These are phyloP conservation scores for Drosophila kikkawai DNA, from an alignment of 1,140 invertebrate species.

Conservation along the genomic window DNA sequence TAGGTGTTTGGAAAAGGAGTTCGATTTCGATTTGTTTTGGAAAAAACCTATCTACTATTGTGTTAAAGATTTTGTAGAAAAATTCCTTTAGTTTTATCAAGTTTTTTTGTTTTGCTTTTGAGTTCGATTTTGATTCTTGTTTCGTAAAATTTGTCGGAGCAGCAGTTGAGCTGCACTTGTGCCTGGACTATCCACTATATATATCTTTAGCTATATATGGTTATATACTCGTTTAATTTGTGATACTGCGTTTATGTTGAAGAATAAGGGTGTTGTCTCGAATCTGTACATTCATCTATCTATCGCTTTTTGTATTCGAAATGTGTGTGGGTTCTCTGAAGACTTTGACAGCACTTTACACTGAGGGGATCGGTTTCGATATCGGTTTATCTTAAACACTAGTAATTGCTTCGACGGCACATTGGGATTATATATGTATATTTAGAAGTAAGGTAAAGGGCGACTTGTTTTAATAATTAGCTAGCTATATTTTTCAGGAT, in stretches of 20 bases:
- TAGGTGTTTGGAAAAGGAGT: slow-evolving; percentile 27
- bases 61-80: slow-evolving; percentile 52
- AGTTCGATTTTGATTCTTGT: slow-evolving; percentile 58
- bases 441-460: slow-evolving; percentile 11
- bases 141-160: slow-evolving; percentile 48
- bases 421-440: slow-evolving; percentile 50
- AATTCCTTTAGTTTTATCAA: slow-evolving; percentile 23
- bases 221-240: slow-evolving; percentile 63
- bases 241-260: slow-evolving; percentile 67
- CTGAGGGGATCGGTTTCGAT: slow-evolving; percentile 40
- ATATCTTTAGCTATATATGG: slow-evolving; percentile 54
- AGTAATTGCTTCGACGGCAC: slow-evolving; percentile 80
- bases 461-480: slow-evolving; percentile 21
- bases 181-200: slow-evolving; percentile 54
- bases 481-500: slow-evolving; percentile 36
- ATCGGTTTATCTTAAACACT: slow-evolving; percentile 65
- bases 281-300: slow-evolving; percentile 24
- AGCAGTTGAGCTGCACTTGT: slow-evolving; percentile 43
- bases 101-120: slow-evolving; percentile 26
- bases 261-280: slow-evolving; percentile 4
- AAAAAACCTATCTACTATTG: slow-evolving; percentile 46
- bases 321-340: slow-evolving; percentile 21
- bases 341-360: slow-evolving; percentile 45
- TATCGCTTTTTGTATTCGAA: slow-evolving; percentile 60
- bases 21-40: slow-evolving; percentile 24